Evolutionary conservation across 53 echinoderm and acorn worm species (phyloP), one percentile per base, ranked within the genome.

Genomic region (Temnopleurus reevesii): DNA sequence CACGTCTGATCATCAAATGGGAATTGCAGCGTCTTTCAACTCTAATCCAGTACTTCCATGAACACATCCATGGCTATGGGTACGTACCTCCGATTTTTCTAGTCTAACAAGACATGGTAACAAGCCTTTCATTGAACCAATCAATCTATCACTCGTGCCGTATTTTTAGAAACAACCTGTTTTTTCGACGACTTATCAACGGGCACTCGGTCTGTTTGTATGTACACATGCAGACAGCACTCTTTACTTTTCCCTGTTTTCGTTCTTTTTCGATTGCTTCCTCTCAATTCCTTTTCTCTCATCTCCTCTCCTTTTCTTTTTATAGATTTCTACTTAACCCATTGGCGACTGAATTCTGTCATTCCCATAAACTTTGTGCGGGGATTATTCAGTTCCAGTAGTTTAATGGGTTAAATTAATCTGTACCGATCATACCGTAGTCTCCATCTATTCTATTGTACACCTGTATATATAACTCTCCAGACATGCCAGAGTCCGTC

Each of bases 151-250:
- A 79, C 46, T 79, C 41, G 49, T 3, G 47, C 79, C 47, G 79
- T 79, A 79, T 79, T 79, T 79, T 79, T 79, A 79, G 79, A 79
- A 79, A 79, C 79, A 79, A 79, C 79, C 49, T 79, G 79, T 79
- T 79, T 79, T 79, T 79, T 49, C 49, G 79, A 28, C 79, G 79
- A 79, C 46, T 79, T 79, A 49, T 49, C 79, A 49, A 29, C 79
- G 15, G 46, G 79, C 49, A 47, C 79, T 79, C 13, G 24, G 71
- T 25, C 46, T 79, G 79, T 79, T 76, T 79, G 79, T 79, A 47
- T 79, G 26, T 28, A 79, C 79, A 24, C 49, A 15, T 46, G 38
- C 46, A 15, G 79, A 79, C 79, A 47, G 17, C 49, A 26, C 49
- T 49, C 15, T 49, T 47, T 79, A 27, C 49, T 41, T 79, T 28